Evolutionary conservation across 2,113 vertebrate species (phyloP).

Genomic region (Leucoraja erinaceus): DNA sequence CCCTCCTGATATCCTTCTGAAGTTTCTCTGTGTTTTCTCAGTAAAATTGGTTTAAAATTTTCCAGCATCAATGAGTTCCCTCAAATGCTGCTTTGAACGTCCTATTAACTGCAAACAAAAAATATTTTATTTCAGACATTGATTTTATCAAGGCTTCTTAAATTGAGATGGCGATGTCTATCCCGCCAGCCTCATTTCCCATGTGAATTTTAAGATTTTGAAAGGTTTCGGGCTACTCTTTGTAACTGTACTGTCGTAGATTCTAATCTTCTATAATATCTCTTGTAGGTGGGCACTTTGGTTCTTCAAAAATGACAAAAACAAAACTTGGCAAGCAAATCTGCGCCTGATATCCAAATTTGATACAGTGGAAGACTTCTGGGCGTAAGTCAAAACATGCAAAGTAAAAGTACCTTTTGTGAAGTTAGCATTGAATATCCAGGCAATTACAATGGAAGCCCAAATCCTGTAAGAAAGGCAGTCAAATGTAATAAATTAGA

Average conservation of each 20-base stretch:
- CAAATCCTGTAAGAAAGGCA: no score
- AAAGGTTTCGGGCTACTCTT: not conserved
- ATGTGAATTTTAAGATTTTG: not conserved
- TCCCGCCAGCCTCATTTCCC: not conserved
- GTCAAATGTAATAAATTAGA: no score
- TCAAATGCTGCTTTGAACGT: not conserved
- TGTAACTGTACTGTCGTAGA: not conserved
- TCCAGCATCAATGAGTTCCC: not conserved
- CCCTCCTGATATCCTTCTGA: no score
- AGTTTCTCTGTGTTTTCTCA: not conserved
- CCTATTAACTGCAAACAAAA: not conserved
- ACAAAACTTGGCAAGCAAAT: slow-evolving; percentile 98
- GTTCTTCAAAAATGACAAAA: slow-evolving; percentile 99
- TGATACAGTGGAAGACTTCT: slow-evolving; percentile 97
- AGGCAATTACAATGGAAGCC: no score
- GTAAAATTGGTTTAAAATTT: not conserved
- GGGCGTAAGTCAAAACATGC: slow-evolving; percentile 81
- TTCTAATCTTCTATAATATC: slow-evolving; percentile 33
- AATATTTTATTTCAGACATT: not conserved
- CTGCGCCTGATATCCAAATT: slow-evolving; percentile 95
- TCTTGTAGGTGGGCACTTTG: slow-evolving; percentile 89
- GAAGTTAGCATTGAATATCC: no score
- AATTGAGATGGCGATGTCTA: not conserved
- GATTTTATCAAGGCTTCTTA: not conserved
- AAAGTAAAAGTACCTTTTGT: not conserved